These are phyloP conservation scores for Artibeus lituratus DNA, from an alignment of 2,797 vertebrate genomes.

Conservation along the genomic window DNA sequence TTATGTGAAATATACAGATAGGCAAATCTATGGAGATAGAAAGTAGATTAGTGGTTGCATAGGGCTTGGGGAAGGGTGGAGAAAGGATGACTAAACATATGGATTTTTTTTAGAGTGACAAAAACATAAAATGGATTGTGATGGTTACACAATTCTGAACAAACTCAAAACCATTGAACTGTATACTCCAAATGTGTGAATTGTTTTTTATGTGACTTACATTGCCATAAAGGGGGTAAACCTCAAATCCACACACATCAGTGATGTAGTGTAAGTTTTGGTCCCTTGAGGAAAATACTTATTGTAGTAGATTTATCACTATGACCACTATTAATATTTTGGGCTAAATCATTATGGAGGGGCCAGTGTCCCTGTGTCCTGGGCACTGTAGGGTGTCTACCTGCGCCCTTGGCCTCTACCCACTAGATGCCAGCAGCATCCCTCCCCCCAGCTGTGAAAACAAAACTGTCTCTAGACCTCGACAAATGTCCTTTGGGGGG, in stretches of 20 bases:
- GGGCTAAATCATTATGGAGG: neutral
- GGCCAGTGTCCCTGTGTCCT: neutral
- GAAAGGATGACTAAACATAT: neutral
- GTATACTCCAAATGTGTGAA: neutral
- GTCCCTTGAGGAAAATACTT: neutral
- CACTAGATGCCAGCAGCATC: neutral
- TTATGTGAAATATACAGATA: neutral
- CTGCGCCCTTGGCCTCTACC: neutral
- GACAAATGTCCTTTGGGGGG: neutral
- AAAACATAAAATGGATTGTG: neutral
- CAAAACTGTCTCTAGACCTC: neutral
- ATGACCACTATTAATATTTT: neutral
- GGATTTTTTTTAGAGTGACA: neutral
- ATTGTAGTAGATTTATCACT: neutral
- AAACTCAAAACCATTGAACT: neutral
- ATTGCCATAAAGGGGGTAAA: neutral
- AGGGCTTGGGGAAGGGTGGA: neutral
- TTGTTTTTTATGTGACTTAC: neutral
- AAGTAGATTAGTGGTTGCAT: neutral
- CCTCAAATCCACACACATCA: neutral
- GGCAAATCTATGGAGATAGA: neutral
- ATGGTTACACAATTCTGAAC: neutral
- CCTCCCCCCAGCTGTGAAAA: no score
- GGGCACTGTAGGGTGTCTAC: neutral
- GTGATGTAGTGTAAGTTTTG: neutral